Base-by-base conservation (phyloP, 2,797 vertebrate genomes). In the Cossypha dichroa region DNA sequence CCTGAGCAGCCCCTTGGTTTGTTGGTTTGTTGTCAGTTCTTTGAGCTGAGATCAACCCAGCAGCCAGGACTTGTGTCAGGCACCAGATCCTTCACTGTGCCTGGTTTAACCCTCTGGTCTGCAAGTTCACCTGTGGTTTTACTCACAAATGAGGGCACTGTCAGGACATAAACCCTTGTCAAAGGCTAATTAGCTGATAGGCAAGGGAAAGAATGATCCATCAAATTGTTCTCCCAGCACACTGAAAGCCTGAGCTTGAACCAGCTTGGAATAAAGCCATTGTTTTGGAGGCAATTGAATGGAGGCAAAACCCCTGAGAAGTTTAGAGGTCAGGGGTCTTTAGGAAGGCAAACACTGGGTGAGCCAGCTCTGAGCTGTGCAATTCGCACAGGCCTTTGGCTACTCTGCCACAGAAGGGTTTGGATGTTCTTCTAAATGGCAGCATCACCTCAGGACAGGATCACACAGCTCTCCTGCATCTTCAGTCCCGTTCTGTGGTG, bases 401-500 rank as follows among this genome's bases (percentile, higher is more conserved):
- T 59, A 2, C 15, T 8, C 31, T n/a, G 36, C 29, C 62, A 34
- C 49, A 64, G 56, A 12, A 12, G 11, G 34, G 11, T 5, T 85
- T 36, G 40, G 56, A 59, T 17, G 11, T 2, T 17, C 14, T 48
- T 58, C 25, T 36, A 34, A 34, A 28, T 0, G 5, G 31, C 62
- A 34, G 4, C 22, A 23, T n/a, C 54, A 2, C 2, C 0, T 52
- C 1, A 33, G 45, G 66, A 48, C 15, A n/a, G 19, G 23, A 34
- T 54, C 19, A 5, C 17, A 31, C 0, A 0, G 28, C 40, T 70
- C 34, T 74, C 21, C 75, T 31, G 58, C 40, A 67, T 25, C 36
- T 17, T 34, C 4, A 2, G 33, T 77, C 67, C 64, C 38, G 4
- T 52, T 4, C 1, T 9, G 2, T 0, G 3, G 23, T 29, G 33